phyloP scores from a whole-genome alignment of 2,113 vertebrate genomes.

The Leptocoma aspasia region DNA sequence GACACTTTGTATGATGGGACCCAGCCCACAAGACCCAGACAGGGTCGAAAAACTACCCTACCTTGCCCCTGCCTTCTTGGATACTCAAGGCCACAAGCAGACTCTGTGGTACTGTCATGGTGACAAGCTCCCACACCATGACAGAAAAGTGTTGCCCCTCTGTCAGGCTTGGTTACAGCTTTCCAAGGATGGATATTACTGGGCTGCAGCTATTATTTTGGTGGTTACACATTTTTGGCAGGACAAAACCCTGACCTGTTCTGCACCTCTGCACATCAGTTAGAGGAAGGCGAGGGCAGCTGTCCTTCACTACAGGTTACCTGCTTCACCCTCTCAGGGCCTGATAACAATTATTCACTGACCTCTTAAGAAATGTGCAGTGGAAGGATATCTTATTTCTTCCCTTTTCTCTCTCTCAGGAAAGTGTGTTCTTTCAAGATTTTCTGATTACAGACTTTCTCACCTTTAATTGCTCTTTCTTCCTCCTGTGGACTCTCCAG shows the following conservation, averaged over 20 bases:
- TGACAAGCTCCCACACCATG: not conserved
- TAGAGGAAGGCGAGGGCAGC: not conserved
- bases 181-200: not conserved
- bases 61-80: not conserved
- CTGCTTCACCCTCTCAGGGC: not conserved
- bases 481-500: not conserved
- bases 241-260: not conserved
- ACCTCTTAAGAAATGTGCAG: not conserved
- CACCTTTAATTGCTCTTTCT: constrained; percentile 8
- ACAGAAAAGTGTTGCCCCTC: not conserved
- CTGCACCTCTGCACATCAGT: not conserved
- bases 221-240: not conserved
- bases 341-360: not conserved
- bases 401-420: not conserved
- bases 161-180: not conserved
- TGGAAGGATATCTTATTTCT: not conserved
- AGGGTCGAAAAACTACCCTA: not conserved
- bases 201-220: not conserved
- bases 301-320: not conserved
- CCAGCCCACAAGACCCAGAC: rapidly evolving
- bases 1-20: not conserved
- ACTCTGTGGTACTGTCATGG: not conserved
- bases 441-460: not conserved
- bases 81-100: not conserved
- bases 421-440: not conserved